These are phyloP conservation scores for Asarcornis scutulata DNA, from an alignment of 2,113 vertebrate genomes.

Conservation along the genomic window DNA sequence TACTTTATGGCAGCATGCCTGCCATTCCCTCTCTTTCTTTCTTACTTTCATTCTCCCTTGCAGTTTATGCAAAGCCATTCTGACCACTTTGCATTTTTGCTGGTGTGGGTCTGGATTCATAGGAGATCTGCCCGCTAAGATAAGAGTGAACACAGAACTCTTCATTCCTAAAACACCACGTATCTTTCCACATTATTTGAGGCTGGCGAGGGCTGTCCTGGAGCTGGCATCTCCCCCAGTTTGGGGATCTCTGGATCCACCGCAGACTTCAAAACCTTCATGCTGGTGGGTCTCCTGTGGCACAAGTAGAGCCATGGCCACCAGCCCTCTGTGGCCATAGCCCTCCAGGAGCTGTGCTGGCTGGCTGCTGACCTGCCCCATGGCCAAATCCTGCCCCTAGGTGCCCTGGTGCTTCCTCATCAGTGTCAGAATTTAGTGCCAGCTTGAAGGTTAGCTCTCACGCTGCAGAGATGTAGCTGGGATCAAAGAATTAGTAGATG, in stretches of 20 bases:
- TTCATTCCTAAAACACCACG: background rate
- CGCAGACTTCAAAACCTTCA: background rate
- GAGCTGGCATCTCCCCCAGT: background rate
- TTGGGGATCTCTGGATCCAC: background rate
- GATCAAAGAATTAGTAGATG: background rate
- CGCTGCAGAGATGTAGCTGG: background rate
- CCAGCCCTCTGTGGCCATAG: background rate
- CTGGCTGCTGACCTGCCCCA: background rate
- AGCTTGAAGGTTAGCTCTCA: background rate
- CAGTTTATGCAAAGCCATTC: slow-evolving; percentile 30
- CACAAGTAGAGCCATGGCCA: background rate
- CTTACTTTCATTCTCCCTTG: background rate
- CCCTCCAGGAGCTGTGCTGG: background rate
- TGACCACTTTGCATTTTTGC: background rate
- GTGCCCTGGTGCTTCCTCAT: background rate
- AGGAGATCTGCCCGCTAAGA: background rate
- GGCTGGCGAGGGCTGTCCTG: background rate
- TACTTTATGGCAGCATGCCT: slow-evolving; percentile 15
- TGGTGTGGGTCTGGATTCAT: background rate
- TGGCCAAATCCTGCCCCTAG: background rate
- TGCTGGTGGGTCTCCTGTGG: background rate
- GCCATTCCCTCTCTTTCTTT: background rate
- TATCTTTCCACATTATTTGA: background rate
- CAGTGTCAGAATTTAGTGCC: background rate
- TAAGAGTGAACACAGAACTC: background rate